Evolutionary conservation across 1,140 invertebrate genomes (phyloP).

Genomic region (Wasmannia auropunctata): DNA sequence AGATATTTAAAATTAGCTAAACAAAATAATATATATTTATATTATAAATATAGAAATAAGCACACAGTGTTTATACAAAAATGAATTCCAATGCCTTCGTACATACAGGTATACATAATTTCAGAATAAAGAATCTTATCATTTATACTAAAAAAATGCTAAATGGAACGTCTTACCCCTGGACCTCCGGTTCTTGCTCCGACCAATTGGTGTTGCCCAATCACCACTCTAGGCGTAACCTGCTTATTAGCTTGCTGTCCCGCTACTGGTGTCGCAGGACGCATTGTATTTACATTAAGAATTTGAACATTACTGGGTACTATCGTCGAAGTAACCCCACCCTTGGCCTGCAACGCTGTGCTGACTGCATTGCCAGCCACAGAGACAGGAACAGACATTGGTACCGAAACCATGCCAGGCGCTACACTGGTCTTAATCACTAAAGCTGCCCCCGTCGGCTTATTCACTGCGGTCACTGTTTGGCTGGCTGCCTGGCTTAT

Average conservation of each 20-base stretch:
- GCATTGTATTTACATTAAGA: constrained; percentile 91
- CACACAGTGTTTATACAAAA: background rate
- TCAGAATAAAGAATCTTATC: background rate
- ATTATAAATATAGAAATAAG: background rate
- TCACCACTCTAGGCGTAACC: constrained; percentile 91
- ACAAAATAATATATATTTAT: background rate
- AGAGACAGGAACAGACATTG: constrained; percentile 88
- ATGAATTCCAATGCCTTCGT: background rate
- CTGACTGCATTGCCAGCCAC: constrained; percentile 82
- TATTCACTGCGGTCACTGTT: constrained; percentile 84
- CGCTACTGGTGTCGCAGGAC: constrained; percentile 89
- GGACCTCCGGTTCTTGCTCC: constrained; percentile 91
- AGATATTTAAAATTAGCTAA: background rate
- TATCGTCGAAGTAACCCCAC: constrained; percentile 86
- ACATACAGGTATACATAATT: background rate
- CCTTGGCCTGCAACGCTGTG: constrained; percentile 86
- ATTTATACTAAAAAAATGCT: background rate
- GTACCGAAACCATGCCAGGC: constrained; percentile 88
- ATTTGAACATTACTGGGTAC: constrained; percentile 93
- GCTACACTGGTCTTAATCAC: constrained; percentile 89
- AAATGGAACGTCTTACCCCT: constrained; percentile 87
- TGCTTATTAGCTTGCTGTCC: constrained; percentile 90
- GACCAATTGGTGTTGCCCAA: constrained; percentile 91
- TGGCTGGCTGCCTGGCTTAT: constrained; percentile 74
- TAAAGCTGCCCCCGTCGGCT: constrained; percentile 88